Percentiles rank a stretch among this genome's conserved stretches.
These are phyloP conservation scores for Chrysaora quinquecirrha DNA, from an alignment of 30 jellyfish, hydroid and myxozoan species.

Conservation along the genomic window DNA sequence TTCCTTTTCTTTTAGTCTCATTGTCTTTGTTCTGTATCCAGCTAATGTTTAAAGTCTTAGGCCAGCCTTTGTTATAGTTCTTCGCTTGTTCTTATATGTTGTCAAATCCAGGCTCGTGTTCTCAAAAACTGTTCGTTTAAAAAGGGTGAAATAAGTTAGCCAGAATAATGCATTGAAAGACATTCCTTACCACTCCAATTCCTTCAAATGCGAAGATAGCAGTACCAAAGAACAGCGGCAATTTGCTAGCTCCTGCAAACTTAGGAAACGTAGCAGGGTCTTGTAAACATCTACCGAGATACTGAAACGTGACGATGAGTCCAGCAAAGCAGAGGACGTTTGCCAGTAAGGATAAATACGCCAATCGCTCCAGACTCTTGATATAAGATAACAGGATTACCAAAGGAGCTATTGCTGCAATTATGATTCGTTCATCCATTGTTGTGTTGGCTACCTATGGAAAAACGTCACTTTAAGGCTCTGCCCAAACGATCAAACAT, in stretches of 20 bases:
- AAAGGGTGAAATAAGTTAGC: too few relatives aligned
- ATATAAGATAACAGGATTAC: constrained; percentile 83
- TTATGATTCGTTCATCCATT: constrained; percentile 74
- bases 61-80: too few relatives aligned
- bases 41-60: too few relatives aligned
- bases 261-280: constrained; percentile 70
- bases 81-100: too few relatives aligned
- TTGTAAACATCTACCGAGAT: constrained; percentile 79
- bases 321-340: constrained; percentile 90
- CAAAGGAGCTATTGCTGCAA: constrained; percentile 79
- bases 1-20: too few relatives aligned
- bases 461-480: too few relatives aligned
- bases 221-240: constrained; percentile 91
- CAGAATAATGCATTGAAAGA: too few relatives aligned
- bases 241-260: constrained; percentile 83
- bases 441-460: too few relatives aligned
- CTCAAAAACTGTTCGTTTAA: too few relatives aligned
- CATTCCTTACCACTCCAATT: constrained; percentile 96
- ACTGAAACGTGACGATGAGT: constrained; percentile 77
- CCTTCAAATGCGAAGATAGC: constrained; percentile 98
- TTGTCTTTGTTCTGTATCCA: too few relatives aligned
- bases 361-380: constrained; percentile 88
- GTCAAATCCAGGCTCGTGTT: too few relatives aligned
- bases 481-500: too few relatives aligned
- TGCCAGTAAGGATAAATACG: constrained; percentile 90